A percentile compares a stretch with the other conserved stretches of the same genome.
Conservation (phyloP, 2,113 vertebrate genomes). For the Nestor notabilis region DNA sequence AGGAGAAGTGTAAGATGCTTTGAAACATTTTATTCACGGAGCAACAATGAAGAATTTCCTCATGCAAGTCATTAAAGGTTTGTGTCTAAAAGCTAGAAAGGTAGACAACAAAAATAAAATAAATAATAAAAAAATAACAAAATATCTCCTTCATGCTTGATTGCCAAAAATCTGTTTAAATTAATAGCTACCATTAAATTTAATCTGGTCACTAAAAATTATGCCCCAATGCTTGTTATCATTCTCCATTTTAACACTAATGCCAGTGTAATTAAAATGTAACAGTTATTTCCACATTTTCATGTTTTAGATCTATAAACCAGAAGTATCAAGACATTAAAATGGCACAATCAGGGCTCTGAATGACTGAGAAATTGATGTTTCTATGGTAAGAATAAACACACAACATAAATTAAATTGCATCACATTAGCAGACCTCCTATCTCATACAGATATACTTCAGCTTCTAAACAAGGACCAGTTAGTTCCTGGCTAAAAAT, state of each 20-base stretch:
- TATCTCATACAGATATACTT: not conserved
- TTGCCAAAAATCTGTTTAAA: not conserved
- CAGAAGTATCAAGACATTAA: not conserved
- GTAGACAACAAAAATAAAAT: not conserved
- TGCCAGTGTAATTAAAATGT: not conserved
- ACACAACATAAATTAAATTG: not conserved
- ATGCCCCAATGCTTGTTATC: not conserved
- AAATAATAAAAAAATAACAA: not conserved
- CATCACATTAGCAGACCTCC: not conserved
- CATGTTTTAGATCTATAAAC: not conserved
- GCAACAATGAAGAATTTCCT: not conserved
- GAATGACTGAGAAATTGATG: not conserved
- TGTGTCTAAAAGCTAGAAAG: not conserved
- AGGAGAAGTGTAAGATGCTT: not conserved
- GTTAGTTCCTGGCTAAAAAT: slow-evolving; percentile 23
- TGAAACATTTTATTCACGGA: not conserved
- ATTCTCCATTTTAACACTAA: not conserved
- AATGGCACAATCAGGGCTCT: not conserved
- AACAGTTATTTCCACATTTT: not conserved
- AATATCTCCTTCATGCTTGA: not conserved
- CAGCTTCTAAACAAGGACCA: not conserved
- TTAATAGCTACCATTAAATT: not conserved
- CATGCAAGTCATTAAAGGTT: not conserved
- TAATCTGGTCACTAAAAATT: not conserved
- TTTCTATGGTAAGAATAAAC: not conserved